Base-by-base conservation (phyloP, 2,888 invertebrate genomes). In the Caenorhabditis angaria region DNA sequence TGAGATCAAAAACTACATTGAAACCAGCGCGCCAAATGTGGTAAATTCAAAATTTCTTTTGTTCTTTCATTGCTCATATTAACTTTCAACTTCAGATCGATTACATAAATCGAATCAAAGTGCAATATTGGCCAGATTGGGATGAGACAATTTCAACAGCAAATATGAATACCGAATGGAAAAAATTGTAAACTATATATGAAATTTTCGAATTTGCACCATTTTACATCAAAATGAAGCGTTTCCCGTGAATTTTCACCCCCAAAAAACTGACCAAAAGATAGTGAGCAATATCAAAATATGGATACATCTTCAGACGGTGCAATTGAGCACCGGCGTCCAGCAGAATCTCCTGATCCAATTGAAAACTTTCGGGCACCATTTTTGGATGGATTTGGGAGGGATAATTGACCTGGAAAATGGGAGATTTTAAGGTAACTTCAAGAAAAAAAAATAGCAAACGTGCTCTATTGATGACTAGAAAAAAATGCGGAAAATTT, bases 291-390 rank as follows among this genome's bases (percentile, higher is more conserved):
- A 97, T 93, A 89, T 99, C 97, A 90, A 99, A 99, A 91, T 96
- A 97, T 64, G 99, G 99, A 89, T 93, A 99, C 97, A 99, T 99
- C 91, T 97, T 97, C 85, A 97, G 72, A 90, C 97, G 96, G 85
- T 95, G 94, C 91, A 99, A 94, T 91, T 95, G 94, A 90, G 96
- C 96, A 91, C 97, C 97, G 91, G 97, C 92, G 90, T 97, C 96
- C 88, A 97, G 67, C 57, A 85, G 77, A 60, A 83, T 78, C 69
- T 85, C 85, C 69, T 85, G 83, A 61, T 80, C 79, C 22, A 80
- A 56, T 53, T 80, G 75, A 20, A 80, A 61, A 56, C 69, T 67
- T 58, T 80, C 79, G 64, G 77, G 77, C 58, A 77, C 77, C 66
- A 72, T 72, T 56, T 51, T 51, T 35, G 35, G 35, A 10, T 35